These are phyloP conservation scores for Phortica okadai DNA, from an alignment of 2,888 invertebrate species.

Conservation along the genomic window DNA sequence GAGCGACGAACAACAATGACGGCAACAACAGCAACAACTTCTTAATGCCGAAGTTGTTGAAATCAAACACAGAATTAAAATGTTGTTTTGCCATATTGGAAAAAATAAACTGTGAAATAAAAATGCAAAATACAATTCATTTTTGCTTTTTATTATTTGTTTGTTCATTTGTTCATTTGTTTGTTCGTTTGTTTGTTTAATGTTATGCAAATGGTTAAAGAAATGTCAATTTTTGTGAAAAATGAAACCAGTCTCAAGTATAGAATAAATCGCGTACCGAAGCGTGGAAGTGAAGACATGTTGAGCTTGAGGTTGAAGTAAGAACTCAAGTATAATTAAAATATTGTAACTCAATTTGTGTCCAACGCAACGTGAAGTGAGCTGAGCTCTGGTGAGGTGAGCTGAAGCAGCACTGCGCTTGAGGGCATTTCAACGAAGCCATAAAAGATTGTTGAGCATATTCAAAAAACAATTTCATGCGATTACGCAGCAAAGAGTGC, in stretches of 20 bases:
- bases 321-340: not conserved
- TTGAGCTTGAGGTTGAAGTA: not conserved
- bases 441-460: constrained; percentile 14
- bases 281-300: not conserved
- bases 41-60: constrained; percentile 49
- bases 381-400: not conserved
- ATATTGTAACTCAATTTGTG: constrained; percentile 27
- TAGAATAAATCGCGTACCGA: not conserved
- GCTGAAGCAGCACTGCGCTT: not conserved
- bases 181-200: not conserved
- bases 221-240: constrained; percentile 16
- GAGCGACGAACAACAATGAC: not conserved
- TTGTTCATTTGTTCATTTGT: no score
- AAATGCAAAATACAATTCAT: not conserved
- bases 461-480: constrained; percentile 29
- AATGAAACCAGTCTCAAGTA: constrained; percentile 15
- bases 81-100: constrained; percentile 30
- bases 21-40: not conserved
- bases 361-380: not conserved
- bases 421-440: constrained; percentile 22
- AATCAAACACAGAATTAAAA: constrained; percentile 25
- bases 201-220: not conserved
- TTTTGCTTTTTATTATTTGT: not conserved
- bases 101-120: constrained; percentile 12
- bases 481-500: constrained; percentile 23